A percentile compares a stretch with the other conserved stretches of the same genome.
These are phyloP conservation scores for Malurus splendens DNA, from an alignment of 2,797 vertebrate species.

Conservation along the genomic window DNA sequence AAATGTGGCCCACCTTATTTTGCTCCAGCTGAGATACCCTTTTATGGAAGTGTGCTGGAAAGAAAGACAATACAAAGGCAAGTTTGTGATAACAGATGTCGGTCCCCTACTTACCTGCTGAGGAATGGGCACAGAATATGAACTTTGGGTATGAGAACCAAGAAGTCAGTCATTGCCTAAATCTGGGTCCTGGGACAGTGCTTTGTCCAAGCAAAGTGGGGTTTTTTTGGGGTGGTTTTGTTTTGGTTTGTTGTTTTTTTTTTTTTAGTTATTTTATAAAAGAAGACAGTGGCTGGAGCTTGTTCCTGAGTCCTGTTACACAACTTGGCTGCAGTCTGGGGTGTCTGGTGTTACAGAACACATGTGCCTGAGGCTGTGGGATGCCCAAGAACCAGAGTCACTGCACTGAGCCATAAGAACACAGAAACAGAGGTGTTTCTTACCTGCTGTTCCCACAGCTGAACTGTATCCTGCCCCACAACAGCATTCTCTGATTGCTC, in stretches of 20 bases:
- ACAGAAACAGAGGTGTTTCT: not conserved
- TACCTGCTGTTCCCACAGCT: not conserved
- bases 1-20: not conserved
- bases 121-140: rapidly evolving
- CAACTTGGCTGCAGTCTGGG: rapidly evolving
- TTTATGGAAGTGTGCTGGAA: not conserved
- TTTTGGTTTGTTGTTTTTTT: not conserved
- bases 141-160: not conserved
- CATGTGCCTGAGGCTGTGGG: rapidly evolving
- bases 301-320: not conserved
- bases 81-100: rapidly evolving
- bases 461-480: not conserved
- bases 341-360: not conserved
- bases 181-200: not conserved
- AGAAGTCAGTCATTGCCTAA: not conserved
- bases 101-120: not conserved
- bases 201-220: not conserved
- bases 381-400: not conserved
- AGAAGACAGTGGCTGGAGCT: not conserved
- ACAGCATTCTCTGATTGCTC: rapidly evolving
- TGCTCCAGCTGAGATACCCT: not conserved
- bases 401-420: not conserved
- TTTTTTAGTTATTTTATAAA: not conserved
- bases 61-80: not conserved
- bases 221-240: not conserved